These are phyloP conservation scores for Ranitomeya imitator DNA, from an alignment of 2,113 vertebrate species.

Conservation along the genomic window DNA sequence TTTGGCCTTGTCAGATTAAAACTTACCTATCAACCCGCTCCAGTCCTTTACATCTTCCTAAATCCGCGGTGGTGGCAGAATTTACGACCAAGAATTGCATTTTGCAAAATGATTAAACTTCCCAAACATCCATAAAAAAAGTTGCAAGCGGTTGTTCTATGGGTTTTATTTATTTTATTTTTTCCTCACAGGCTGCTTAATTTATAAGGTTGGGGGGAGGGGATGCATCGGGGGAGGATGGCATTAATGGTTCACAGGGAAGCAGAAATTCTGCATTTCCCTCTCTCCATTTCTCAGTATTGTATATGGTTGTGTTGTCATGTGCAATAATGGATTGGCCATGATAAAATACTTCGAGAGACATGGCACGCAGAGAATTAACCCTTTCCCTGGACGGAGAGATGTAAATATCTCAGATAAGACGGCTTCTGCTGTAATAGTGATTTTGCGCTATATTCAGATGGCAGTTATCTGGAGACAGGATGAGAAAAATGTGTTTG, in stretches of 20 bases:
- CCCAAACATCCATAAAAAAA: conserved; percentile 81
- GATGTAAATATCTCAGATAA: conserved; percentile 23
- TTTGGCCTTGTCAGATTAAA: conserved; percentile 79
- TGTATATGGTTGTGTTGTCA: conserved; percentile 76
- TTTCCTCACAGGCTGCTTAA: conserved; percentile 76
- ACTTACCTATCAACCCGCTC: conserved; percentile 77
- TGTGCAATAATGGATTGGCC: conserved; percentile 60
- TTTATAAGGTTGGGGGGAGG: conserved; percentile 71
- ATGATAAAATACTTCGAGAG: conserved; percentile 41
- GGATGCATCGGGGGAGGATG: conserved; percentile 61
- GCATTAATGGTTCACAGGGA: conserved; percentile 74
- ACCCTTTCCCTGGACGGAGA: conserved; percentile 10
- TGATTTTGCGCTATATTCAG: conserved; percentile 11
- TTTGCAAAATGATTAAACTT: conserved; percentile 83
- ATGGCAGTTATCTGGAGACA: conserved; percentile 27
- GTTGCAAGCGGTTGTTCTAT: conserved; percentile 71
- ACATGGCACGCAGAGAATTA: conserved; percentile 40
- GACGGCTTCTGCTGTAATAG: neutral
- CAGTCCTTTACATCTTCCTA: conserved; percentile 78
- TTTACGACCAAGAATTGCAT: conserved; percentile 77
- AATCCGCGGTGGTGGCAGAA: conserved; percentile 77
- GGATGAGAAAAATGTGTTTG: conserved; percentile 1
- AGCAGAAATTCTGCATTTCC: conserved; percentile 70
- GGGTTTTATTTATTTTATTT: conserved; percentile 58
- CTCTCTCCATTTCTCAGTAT: conserved; percentile 71